Base-by-base conservation (phyloP, 2,888 invertebrate species). In the Diarsia rubi region DNA sequence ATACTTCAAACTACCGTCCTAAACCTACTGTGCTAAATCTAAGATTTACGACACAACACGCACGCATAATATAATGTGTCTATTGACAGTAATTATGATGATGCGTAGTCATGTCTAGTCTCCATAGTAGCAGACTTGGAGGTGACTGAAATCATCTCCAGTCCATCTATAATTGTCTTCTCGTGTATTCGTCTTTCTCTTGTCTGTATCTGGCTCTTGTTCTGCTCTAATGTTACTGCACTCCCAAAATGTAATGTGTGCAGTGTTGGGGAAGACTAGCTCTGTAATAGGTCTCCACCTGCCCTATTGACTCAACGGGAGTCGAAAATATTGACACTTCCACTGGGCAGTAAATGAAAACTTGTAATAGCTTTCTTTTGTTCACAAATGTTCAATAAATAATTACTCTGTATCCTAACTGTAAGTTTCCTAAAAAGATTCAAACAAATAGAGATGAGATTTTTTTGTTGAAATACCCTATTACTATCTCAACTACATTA, bases 1-100 rank as follows among this genome's bases (percentile, higher is more conserved):
- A 52, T 49, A 52, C 52, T 31, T 8, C 19, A 44, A 52, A 45
- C 24, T 60, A n/a, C 24, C 0, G 14, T 52, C 9, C 19, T 75
- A 44, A 75, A 79, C 60, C 73, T 73, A 79, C 52, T 72, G 71
- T 0, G 21, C 79, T 60, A 59, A 21, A 49, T 71, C 2, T 21
- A 14, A 60, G 14, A 49, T 79, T 79, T 37, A 79, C 21, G 44
- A 49, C n/a, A 42, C 1, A 8, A 14, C n/a, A 24, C 42, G 16
- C n/a, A n/a, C n/a, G n/a, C n/a, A n/a, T 5, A 42, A n/a, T n/a
- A 42, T 60, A 37, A 42, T 14, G 12, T n/a, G 62, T 42, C 60
- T 62, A 6, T 42, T 14, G 16, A 5, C 42, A n/a, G 42, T 16
- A 16, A 16, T 31, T 19, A 60, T 42, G 37, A n/a, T 12, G 21